Conservation (phyloP, 2,888 invertebrate species). For the Drosophila robusta region DNA sequence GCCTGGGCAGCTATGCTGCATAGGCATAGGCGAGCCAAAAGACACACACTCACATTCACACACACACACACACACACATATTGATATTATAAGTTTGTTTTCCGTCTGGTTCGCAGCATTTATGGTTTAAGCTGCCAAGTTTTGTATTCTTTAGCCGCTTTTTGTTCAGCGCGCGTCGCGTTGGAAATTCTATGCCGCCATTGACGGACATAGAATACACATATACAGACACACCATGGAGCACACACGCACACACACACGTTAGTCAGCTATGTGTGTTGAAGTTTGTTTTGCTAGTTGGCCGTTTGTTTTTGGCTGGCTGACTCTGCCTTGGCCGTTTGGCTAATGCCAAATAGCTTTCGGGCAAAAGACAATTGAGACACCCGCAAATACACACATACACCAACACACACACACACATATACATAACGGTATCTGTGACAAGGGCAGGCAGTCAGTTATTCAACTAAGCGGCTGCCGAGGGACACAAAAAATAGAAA, state of each 20-base stretch:
- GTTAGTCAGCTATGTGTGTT: slow-evolving; percentile 36
- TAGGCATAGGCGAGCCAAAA: not conserved
- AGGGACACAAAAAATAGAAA: slow-evolving; percentile 14
- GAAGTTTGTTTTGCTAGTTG: slow-evolving; percentile 54
- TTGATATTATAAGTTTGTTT: slow-evolving; percentile 22
- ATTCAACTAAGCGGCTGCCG: slow-evolving; percentile 41
- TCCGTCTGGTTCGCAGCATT: slow-evolving; percentile 59
- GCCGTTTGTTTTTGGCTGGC: slow-evolving; percentile 53
- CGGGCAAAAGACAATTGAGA: slow-evolving; percentile 69
- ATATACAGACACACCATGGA: not conserved
- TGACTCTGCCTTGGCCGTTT: slow-evolving; percentile 54
- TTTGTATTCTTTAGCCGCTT: slow-evolving; percentile 53
- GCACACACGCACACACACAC: not conserved
- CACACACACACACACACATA: not conserved
- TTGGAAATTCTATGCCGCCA: slow-evolving; percentile 69
- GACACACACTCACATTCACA: slow-evolving; percentile 8
- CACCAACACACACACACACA: slow-evolving; percentile 4
- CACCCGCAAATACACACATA: slow-evolving; percentile 28
- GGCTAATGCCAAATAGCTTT: slow-evolving; percentile 65
- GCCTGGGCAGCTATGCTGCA: slow-evolving; percentile 17
- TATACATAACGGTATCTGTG: slow-evolving; percentile 37
- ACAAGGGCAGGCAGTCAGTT: slow-evolving; percentile 50
- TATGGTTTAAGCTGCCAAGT: slow-evolving; percentile 62
- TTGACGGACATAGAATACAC: slow-evolving; percentile 54
- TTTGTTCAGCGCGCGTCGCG: slow-evolving; percentile 39